Base-by-base conservation (phyloP, 2,888 invertebrate species). In the Seira musarum region DNA sequence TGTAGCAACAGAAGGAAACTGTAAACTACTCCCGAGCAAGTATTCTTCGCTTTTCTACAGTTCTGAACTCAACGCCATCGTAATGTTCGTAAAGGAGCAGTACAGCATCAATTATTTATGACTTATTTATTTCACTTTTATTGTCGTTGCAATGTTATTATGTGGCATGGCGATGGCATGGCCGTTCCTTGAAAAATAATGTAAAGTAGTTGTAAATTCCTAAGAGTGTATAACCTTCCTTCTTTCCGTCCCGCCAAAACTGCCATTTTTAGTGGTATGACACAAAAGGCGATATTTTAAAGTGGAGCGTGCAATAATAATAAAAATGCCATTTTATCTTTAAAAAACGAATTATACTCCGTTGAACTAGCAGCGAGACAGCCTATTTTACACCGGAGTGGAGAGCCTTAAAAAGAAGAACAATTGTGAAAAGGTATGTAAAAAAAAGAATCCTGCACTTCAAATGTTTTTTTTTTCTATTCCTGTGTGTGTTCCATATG, bases 81-180 rank as follows among this genome's bases (percentile, higher is more conserved):
- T 30, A 30, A 30, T 30, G 30, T 30, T 30, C 30, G 3, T 30
- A 30, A 2, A 49, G 3, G 49, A 8, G 15, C 49, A 49, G 15
- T 49, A 49, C 49, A 49, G 63, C 70, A 77, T 77, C 77, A 70
- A 77, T 77, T 77, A 77, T 77, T 70, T 77, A 77, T 77, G 77
- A 77, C 77, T 77, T 77, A 70, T 77, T 77, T 77, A 77, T 63
- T 69, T 69, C 70, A 73, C 61, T 76, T 49, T 76, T 76, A 77
- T 77, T 64, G 69, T 76, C 67, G 63, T 65, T 70, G 49, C 70
- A 76, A 63, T 76, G 63, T 30, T 75, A 25, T 67, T 70, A 64
- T 77, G 77, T 53, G 69, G 76, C 46, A 30, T 8, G 30, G 8
- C 17, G 57, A 69, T 53, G 68, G 21, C 57, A 30, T 19, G n/a